These are phyloP conservation scores for Halcyon badia DNA, from an alignment of 2,797 vertebrate species.

Conservation along the genomic window DNA sequence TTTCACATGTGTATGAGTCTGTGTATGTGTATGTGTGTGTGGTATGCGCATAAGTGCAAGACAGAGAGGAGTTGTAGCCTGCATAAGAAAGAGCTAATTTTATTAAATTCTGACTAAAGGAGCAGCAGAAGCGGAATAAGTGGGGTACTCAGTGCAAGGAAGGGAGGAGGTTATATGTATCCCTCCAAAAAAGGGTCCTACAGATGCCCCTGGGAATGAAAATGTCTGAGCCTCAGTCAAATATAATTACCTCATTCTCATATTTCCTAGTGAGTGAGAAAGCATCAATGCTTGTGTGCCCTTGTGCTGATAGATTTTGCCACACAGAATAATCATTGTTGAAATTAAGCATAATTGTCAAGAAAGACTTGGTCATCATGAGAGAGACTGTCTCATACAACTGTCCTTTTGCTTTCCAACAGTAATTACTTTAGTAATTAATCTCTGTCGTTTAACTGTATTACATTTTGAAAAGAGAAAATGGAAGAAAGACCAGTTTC, in stretches of 20 bases:
- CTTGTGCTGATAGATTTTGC: conserved; percentile 75
- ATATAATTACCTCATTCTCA: conserved; percentile 70
- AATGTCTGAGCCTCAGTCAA: conserved; percentile 19
- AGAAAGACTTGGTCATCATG: conserved; percentile 82
- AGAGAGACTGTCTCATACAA: conserved; percentile 77
- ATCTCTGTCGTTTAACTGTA: conserved; percentile 87
- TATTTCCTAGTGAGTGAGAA: conserved; percentile 63
- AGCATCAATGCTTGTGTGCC: conserved; percentile 61
- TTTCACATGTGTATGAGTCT: background rate
- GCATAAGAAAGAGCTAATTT: conserved; percentile 22
- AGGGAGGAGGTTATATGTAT: background rate
- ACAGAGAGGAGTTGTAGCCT: background rate
- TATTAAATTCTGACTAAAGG: background rate
- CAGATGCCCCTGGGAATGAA: conserved; percentile 30
- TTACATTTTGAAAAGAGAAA: conserved; percentile 87
- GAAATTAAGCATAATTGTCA: conserved; percentile 83
- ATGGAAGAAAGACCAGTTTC: conserved; percentile 84
- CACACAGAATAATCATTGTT: conserved; percentile 77
- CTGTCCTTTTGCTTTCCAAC: conserved; percentile 84
- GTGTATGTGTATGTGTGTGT: background rate
- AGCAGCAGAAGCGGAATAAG: background rate
- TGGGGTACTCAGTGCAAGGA: background rate
- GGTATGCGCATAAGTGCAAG: background rate
- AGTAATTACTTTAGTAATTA: conserved; percentile 87
- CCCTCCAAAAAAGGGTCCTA: conserved; percentile 12